Base-by-base conservation (phyloP, 2,113 vertebrate genomes). In the Ornithorhynchus anatinus region DNA sequence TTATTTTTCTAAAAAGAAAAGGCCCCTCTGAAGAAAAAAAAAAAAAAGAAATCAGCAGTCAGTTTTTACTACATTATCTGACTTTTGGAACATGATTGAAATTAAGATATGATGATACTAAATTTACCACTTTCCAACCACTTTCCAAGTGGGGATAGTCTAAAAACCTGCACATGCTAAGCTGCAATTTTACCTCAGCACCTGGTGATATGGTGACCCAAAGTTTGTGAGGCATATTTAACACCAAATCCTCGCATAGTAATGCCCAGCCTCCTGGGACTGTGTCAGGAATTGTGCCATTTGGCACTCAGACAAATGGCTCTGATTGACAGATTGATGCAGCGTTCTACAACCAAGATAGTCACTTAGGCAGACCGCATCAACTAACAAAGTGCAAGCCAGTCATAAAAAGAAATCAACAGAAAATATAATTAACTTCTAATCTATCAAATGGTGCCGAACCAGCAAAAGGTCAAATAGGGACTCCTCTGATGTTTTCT, bases 361-460 rank as follows among this genome's bases (percentile, higher is more conserved):
- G 85, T 75, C 54, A 58, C 59, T 90, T 79, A 48, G 72, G 83
- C 58, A 66, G 52, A 65, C 64, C 23, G n/a, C 52, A 79, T 75
- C 61, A 72, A 53, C 22, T 61, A 70, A 59, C 31, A 57, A 44
- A 45, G 71, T 68, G 77, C 58, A 77, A 85, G 40, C 54, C 74
- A 20, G 69, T 89, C 77, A 89, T 85, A 85, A 79, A 72, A 35
- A 59, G 71, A 57, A 91, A 80, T 77, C 62, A 82, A 69, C 19
- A 81, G 71, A 67, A 75, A 82, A 48, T n/a, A 15, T 59, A 27
- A 65, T 86, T 40, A 81, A 35, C 27, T 60, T 35, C 59, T 75
- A 31, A 86, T 75, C 79, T 66, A 74, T 63, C 72, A 58, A 25
- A 48, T 17, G 9, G 75, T 37, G 43, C 13, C 5, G 12, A 69